Conservation (phyloP, 2,888 invertebrate genomes). For the Drosophila neonasuta region DNA sequence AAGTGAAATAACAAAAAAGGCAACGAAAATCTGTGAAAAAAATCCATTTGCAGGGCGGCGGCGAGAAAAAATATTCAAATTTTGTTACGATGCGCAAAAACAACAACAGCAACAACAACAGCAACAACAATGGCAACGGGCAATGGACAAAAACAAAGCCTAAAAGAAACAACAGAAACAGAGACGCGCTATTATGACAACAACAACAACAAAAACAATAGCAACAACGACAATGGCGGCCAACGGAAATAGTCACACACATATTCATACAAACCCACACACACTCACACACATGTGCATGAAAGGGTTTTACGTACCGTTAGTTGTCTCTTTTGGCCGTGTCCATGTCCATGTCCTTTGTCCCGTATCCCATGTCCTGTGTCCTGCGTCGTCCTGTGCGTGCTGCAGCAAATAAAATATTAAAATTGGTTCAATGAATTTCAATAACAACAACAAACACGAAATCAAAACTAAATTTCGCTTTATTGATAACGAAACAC, state of each 20-base stretch:
- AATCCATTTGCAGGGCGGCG: slow-evolving; percentile 70
- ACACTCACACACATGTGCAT: slow-evolving; percentile 31
- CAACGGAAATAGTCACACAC: slow-evolving; percentile 76
- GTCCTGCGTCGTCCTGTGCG: slow-evolving; percentile 48
- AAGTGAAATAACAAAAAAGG: slow-evolving; percentile 46
- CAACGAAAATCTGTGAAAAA: slow-evolving; percentile 77
- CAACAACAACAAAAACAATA: slow-evolving; percentile 41
- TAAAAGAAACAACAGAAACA: slow-evolving; percentile 64
- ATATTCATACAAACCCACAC: slow-evolving; percentile 51
- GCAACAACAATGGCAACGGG: slow-evolving; percentile 18
- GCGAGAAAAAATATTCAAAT: slow-evolving; percentile 73
- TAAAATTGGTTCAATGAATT: slow-evolving; percentile 79
- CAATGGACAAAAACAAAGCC: slow-evolving; percentile 65
- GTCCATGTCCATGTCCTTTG: background rate
- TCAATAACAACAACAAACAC: slow-evolving; percentile 79
- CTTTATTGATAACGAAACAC: slow-evolving; percentile 77
- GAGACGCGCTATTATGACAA: slow-evolving; percentile 62
- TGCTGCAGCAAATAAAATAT: slow-evolving; percentile 76
- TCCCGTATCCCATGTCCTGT: slow-evolving; percentile 45
- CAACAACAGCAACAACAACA: slow-evolving; percentile 41
- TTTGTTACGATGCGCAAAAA: slow-evolving; percentile 76
- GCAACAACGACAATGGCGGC: slow-evolving; percentile 71
- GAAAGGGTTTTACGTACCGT: slow-evolving; percentile 74
- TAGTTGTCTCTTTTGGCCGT: slow-evolving; percentile 51
- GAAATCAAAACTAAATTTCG: slow-evolving; percentile 78